Evolutionary conservation across 2,113 vertebrate species (phyloP).

Genomic region (Oncorhynchus masou): DNA sequence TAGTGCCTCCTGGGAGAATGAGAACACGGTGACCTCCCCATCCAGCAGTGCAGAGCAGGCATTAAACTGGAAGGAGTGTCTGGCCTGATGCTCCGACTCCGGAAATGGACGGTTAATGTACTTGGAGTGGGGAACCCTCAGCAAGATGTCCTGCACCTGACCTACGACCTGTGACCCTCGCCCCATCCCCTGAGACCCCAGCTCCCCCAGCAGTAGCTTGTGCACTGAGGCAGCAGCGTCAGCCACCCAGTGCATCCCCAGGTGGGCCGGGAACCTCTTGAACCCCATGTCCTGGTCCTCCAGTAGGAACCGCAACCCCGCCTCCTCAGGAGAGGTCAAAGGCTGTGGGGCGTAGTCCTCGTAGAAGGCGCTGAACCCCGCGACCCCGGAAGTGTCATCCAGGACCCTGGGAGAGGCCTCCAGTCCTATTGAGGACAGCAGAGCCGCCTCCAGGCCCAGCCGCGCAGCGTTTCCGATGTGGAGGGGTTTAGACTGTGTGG

Average conservation of each 20-base stretch:
- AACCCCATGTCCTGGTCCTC: slow-evolving; percentile 87
- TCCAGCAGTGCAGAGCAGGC: slow-evolving; percentile 83
- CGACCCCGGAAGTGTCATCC: slow-evolving; percentile 78
- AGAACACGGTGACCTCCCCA: slow-evolving; percentile 75
- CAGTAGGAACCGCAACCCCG: slow-evolving; percentile 74
- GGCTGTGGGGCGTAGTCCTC: slow-evolving; percentile 75
- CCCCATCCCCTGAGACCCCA: slow-evolving; percentile 50
- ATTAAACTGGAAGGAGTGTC: slow-evolving; percentile 89
- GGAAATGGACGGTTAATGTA: slow-evolving; percentile 89
- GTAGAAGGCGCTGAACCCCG: slow-evolving; percentile 85
- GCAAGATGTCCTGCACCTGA: slow-evolving; percentile 73
- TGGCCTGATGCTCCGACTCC: slow-evolving; percentile 82
- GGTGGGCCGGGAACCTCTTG: slow-evolving; percentile 86
- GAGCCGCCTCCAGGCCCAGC: slow-evolving; percentile 82
- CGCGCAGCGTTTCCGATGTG: slow-evolving; percentile 84
- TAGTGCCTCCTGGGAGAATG: slow-evolving; percentile 71
- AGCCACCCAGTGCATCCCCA: slow-evolving; percentile 90
- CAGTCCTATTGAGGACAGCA: slow-evolving; percentile 81
- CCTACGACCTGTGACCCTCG: slow-evolving; percentile 56
- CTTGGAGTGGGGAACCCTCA: slow-evolving; percentile 82
- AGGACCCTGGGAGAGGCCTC: slow-evolving; percentile 78
- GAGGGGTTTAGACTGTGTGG: slow-evolving; percentile 85
- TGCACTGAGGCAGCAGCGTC: slow-evolving; percentile 80
- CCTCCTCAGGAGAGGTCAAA: slow-evolving; percentile 50
- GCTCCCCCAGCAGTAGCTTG: slow-evolving; percentile 70